A percentile compares a stretch with the other conserved stretches of the same genome.
phyloP scores from a whole-genome alignment of 2,113 vertebrate species.

The Pelusios castaneus region DNA sequence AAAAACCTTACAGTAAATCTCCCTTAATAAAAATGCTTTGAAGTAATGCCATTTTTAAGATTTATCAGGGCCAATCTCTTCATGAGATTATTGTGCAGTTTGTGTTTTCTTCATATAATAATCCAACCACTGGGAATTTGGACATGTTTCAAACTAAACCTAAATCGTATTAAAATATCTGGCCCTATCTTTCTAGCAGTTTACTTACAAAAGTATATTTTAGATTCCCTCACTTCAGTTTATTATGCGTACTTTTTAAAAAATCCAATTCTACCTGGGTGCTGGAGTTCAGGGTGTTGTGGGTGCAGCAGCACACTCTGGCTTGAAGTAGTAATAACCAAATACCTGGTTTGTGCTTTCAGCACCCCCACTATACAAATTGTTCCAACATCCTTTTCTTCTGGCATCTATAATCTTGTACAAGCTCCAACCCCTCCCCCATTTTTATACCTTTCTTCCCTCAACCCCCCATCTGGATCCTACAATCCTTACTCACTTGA shows the following conservation, averaged over 20 bases:
- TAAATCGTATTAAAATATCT: conserved; percentile 44
- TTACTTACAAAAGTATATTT: not conserved
- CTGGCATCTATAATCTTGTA: not conserved
- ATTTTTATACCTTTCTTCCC: not conserved
- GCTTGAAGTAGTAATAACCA: too few relatives aligned
- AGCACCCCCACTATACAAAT: too few relatives aligned
- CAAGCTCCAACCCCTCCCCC: not conserved
- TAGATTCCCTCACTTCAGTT: not conserved
- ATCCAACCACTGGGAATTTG: not conserved
- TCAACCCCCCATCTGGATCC: not conserved
- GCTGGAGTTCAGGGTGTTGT: too few relatives aligned
- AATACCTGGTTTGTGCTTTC: too few relatives aligned
- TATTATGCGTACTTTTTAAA: conserved; percentile 32
- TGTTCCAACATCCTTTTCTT: too few relatives aligned
- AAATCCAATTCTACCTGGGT: not conserved
- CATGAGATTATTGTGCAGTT: not conserved
- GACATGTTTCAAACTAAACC: conserved; percentile 29
- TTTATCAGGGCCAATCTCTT: not conserved
- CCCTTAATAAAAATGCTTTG: not conserved
- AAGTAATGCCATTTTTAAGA: fast-evolving
- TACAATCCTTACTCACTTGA: not conserved
- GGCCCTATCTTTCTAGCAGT: not conserved
- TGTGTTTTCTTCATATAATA: conserved; percentile 9
- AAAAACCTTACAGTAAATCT: conserved; percentile 70
- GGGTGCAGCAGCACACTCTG: too few relatives aligned